Conservation (phyloP, 2,113 vertebrate species). For the Chloebia gouldiae region DNA sequence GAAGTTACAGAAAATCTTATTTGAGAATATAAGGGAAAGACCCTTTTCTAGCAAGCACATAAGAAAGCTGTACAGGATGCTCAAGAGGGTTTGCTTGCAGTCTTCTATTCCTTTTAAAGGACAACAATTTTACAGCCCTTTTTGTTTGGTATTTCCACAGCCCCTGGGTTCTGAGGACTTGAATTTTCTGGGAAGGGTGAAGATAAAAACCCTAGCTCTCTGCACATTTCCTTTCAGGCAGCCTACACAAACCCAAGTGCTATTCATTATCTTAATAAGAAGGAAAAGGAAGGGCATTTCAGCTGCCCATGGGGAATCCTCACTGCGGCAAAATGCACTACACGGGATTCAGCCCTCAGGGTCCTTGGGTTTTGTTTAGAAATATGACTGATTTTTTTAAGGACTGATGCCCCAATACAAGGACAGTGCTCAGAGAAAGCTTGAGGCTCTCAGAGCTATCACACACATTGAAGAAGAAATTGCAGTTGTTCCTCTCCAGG, state of each 20-base stretch:
- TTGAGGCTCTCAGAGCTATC: not conserved
- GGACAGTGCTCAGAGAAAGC: not conserved
- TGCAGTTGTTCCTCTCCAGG: not conserved
- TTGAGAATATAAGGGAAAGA: not conserved
- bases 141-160: conserved; percentile 10
- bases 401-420: not conserved
- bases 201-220: conserved; percentile 7
- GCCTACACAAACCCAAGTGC: not conserved
- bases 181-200: conserved; percentile 14
- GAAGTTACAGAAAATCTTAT: not conserved
- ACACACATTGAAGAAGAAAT: not conserved
- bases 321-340: not conserved
- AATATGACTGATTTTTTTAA: not conserved
- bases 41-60: not conserved
- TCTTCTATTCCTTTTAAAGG: not conserved
- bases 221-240: not conserved
- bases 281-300: not conserved
- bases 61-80: not conserved
- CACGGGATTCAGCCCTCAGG: not conserved
- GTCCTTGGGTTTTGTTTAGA: not conserved
- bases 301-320: not conserved
- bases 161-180: not conserved
- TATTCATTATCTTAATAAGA: not conserved
- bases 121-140: not conserved
- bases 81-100: not conserved